Percentiles rank a stretch among this genome's conserved stretches.
Conservation (phyloP, 2,888 invertebrate species). For the Rhamnusium bicolor region DNA sequence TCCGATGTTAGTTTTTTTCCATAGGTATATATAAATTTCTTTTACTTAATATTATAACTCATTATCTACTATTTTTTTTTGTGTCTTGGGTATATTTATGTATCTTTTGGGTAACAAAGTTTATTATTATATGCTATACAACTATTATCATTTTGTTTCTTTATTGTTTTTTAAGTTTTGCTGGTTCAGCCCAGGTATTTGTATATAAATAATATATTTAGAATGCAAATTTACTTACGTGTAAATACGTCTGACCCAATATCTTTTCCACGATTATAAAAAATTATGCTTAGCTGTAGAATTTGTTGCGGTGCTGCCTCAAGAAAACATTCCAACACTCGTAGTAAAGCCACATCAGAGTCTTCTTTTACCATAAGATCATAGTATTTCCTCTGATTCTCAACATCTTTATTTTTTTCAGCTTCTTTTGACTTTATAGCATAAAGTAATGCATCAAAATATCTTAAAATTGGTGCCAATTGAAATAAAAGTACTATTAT, state of each 20-base stretch:
- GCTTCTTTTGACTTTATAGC: slow-evolving; percentile 79
- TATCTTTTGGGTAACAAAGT: too few relatives aligned
- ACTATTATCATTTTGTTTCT: too few relatives aligned
- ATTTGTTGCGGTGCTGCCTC: slow-evolving; percentile 89
- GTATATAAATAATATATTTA: too few relatives aligned
- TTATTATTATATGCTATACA: too few relatives aligned
- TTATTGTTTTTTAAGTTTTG: too few relatives aligned
- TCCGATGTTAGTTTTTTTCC: too few relatives aligned
- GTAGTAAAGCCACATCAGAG: slow-evolving; percentile 83
- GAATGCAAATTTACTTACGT: slow-evolving; percentile 60
- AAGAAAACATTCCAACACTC: slow-evolving; percentile 86
- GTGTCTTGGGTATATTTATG: too few relatives aligned
- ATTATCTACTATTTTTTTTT: too few relatives aligned
- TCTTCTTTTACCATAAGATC: slow-evolving; percentile 85
- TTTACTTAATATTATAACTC: too few relatives aligned
- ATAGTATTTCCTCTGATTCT: slow-evolving; percentile 79
- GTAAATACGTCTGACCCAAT: slow-evolving; percentile 65
- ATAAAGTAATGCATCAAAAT: slow-evolving; percentile 77
- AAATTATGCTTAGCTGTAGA: slow-evolving; percentile 81
- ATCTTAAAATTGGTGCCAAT: slow-evolving; percentile 82
- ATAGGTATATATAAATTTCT: too few relatives aligned
- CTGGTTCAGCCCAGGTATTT: too few relatives aligned
- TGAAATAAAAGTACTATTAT: slow-evolving; percentile 79
- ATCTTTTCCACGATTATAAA: slow-evolving; percentile 72
- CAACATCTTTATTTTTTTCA: slow-evolving; percentile 74